phyloP scores from a whole-genome alignment of 2,888 invertebrate species.

The Anthophora plumipes region DNA sequence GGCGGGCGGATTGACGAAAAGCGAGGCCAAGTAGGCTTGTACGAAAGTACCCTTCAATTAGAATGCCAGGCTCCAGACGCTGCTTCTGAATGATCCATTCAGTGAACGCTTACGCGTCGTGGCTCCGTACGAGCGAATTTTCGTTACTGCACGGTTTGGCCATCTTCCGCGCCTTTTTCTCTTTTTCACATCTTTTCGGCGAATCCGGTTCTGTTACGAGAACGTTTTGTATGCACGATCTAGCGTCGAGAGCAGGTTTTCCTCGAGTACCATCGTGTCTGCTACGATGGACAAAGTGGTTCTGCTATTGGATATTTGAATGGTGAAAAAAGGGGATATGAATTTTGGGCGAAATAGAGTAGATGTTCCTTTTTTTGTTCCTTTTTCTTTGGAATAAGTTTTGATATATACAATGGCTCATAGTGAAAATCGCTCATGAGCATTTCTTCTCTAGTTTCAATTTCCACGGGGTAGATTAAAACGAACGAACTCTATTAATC shows the following conservation, averaged over 20 bases:
- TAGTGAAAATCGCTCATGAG: too few relatives aligned
- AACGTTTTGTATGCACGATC: too few relatives aligned
- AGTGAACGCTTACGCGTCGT: conserved; percentile 39
- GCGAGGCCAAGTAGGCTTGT: conserved; percentile 35
- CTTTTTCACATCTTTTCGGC: background rate
- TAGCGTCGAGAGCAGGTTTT: too few relatives aligned
- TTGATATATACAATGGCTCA: too few relatives aligned
- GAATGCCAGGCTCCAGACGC: conserved; percentile 30
- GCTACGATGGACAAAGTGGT: too few relatives aligned
- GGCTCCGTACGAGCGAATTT: conserved; percentile 26
- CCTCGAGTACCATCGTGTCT: too few relatives aligned
- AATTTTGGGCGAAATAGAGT: too few relatives aligned
- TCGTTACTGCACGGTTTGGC: conserved; percentile 5
- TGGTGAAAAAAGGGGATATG: too few relatives aligned
- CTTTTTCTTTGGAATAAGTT: too few relatives aligned
- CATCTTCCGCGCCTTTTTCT: background rate
- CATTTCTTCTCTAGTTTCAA: too few relatives aligned
- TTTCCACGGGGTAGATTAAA: conserved; percentile 14
- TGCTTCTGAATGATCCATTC: conserved; percentile 43
- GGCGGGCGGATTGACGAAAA: conserved; percentile 28
- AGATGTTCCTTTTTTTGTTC: too few relatives aligned
- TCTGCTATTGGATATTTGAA: too few relatives aligned
- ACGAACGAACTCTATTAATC: conserved; percentile 17
- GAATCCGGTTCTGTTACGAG: conserved; percentile 1
- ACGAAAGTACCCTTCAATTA: conserved; percentile 50